phyloP scores from a whole-genome alignment of 2,797 vertebrate species.

The Oryzias dopingdopingensis region DNA sequence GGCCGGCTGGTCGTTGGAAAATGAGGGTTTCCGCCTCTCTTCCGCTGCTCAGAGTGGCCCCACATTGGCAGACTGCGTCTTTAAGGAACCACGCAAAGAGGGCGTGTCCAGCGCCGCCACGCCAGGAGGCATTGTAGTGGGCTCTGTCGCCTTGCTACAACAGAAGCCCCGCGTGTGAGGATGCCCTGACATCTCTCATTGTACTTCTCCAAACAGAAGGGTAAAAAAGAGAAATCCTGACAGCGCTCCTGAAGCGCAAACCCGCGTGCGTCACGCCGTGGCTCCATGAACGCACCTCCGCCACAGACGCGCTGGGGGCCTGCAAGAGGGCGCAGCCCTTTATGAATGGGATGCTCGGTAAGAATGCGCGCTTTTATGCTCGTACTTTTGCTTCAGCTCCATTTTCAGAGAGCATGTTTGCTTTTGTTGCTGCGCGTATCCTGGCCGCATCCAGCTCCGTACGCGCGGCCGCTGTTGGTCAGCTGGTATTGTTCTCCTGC shows the following conservation, averaged over 20 bases:
- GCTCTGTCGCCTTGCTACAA: slow-evolving; percentile 31
- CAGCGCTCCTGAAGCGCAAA: neutral
- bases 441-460: slow-evolving; percentile 5
- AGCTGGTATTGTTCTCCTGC: slow-evolving; percentile 66
- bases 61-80: slow-evolving; percentile 59
- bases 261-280: neutral
- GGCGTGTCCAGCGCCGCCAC: slow-evolving; percentile 59
- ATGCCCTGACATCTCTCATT: slow-evolving; percentile 34
- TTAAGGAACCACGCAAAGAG: slow-evolving; percentile 63
- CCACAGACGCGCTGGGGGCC: slow-evolving; percentile 63
- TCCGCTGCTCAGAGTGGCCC: slow-evolving; percentile 9
- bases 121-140: slow-evolving; percentile 47
- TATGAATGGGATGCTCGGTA: slow-evolving; percentile 75
- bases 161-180: slow-evolving; percentile 41
- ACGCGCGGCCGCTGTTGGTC: slow-evolving; percentile 39
- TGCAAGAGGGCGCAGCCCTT: slow-evolving; percentile 51
- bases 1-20: neutral
- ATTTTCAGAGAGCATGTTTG: neutral
- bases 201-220: neutral
- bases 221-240: neutral
- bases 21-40: neutral
- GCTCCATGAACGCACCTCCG: slow-evolving; percentile 37
- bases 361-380: slow-evolving; percentile 31
- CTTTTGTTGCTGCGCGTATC: neutral
- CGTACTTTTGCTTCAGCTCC: neutral